Evolutionary conservation across 2,113 vertebrate genomes (phyloP), one percentile per base, ranked within the genome.

Genomic region (Sapajus apella): DNA sequence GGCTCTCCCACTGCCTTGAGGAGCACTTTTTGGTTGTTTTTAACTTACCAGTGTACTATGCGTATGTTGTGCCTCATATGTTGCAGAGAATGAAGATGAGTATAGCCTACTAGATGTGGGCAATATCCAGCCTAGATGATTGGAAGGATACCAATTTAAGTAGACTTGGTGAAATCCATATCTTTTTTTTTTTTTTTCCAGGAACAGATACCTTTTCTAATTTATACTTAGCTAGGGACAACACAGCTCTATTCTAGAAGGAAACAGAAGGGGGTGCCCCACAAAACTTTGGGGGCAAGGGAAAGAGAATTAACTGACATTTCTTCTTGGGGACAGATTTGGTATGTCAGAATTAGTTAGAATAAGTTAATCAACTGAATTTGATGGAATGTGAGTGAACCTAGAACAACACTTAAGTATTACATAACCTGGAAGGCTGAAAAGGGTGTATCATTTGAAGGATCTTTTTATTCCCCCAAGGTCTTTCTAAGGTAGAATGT

Each of bases 71-170:
- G 55, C 96, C 87, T 89, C 88, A 32, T 72, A 40, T 94, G 95
- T 90, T 90, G 70, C 94, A 95, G 52, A 97, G 96, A 95, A 11
- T 80, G 73, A 58, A 2, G 86, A 96, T 95, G 55, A 95, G 85
- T 91, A 72, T 61, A 25, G 75, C 70, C 79, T 0, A 0, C 27
- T 68, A 77, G 80, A 25, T 90, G 80, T 61, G 90, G 91, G 90
- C 86, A 76, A n/a, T 94, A 75, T 77, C 94, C 97, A 97, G 90
- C 77, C 79, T 96, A 89, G 35, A 45, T 86, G 32, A 79, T 0
- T 79, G 81, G 84, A 75, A 95, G 50, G 72, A 85, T 97, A 95
- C 86, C 95, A 93, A 47, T 94, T 96, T 97, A 52, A 82, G 68
- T 55, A 40, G 86, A 21, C 68, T 43, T 85, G 90, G 72, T 88